phyloP scores from a whole-genome alignment of 2,113 vertebrate genomes.

The pig (Sus scrofa) region DNA sequence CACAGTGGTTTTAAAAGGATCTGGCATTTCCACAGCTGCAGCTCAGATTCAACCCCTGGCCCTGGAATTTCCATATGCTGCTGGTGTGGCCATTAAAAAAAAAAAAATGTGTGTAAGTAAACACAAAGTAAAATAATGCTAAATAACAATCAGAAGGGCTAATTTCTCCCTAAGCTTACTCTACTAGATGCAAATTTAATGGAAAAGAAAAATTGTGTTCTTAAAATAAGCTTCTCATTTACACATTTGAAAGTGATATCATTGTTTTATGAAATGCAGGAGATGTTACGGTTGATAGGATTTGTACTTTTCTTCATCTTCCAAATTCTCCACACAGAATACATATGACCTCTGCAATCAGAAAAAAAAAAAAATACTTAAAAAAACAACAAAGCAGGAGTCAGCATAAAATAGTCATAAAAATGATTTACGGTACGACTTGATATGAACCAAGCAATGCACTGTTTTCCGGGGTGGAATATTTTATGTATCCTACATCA shows the following conservation, averaged over 20 bases:
- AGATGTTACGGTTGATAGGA: background rate
- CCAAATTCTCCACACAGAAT: background rate
- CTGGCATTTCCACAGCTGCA: no score
- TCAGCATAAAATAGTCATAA: background rate
- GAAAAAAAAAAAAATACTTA: background rate
- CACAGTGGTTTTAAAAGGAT: no score
- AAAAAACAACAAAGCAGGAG: background rate
- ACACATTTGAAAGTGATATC: background rate
- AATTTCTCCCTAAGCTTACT: background rate
- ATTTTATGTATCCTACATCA: background rate
- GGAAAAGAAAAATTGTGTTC: background rate
- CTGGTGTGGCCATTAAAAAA: no score
- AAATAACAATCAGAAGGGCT: background rate
- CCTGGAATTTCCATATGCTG: no score
- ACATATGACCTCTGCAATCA: no score
- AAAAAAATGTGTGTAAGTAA: background rate
- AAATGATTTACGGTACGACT: background rate
- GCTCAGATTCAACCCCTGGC: no score
- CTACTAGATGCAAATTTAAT: background rate
- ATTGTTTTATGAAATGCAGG: background rate
- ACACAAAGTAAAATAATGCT: background rate
- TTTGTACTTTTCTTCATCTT: background rate
- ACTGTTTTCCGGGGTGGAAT: background rate
- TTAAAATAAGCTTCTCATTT: background rate
- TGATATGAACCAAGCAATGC: background rate